A percentile compares a stretch with the other conserved stretches of the same genome.
Evolutionary conservation across 1,140 invertebrate species (phyloP).

Genomic region (Drosophila biarmipes): DNA sequence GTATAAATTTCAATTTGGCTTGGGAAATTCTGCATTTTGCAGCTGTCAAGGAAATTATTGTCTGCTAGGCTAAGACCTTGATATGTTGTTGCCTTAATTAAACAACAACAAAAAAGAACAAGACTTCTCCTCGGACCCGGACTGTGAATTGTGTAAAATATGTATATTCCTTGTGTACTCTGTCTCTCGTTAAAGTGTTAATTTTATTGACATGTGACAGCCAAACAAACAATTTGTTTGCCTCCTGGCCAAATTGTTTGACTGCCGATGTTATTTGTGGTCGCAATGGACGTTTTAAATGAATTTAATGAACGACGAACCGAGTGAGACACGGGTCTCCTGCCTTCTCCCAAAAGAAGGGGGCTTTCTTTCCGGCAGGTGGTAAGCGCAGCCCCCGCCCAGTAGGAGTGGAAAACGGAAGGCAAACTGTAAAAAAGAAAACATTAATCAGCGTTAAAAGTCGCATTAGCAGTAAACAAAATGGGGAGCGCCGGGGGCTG

Average conservation of each 20-base stretch:
- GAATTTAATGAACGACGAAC: conserved; percentile 62
- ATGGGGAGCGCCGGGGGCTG: conserved; percentile 46
- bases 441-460: conserved; percentile 83
- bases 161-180: conserved; percentile 11
- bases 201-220: conserved; percentile 82
- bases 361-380: conserved; percentile 35
- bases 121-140: conserved; percentile 19
- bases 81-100: conserved; percentile 73
- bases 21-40: conserved; percentile 70
- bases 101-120: conserved; percentile 47
- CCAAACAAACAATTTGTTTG: conserved; percentile 68
- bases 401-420: conserved; percentile 22
- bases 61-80: conserved; percentile 25
- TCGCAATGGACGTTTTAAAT: conserved; percentile 67
- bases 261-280: conserved; percentile 53
- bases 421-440: conserved; percentile 55
- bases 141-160: conserved; percentile 34
- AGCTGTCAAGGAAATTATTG: conserved; percentile 79
- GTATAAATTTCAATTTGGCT: conserved; percentile 78
- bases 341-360: not conserved
- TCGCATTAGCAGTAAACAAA: conserved; percentile 79
- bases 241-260: conserved; percentile 56
- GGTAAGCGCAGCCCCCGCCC: conserved; percentile 24
- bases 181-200: conserved; percentile 65
- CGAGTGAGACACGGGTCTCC: not conserved